Evolutionary conservation across 2,113 vertebrate genomes (phyloP).

Genomic region (Laticauda laticaudata): DNA sequence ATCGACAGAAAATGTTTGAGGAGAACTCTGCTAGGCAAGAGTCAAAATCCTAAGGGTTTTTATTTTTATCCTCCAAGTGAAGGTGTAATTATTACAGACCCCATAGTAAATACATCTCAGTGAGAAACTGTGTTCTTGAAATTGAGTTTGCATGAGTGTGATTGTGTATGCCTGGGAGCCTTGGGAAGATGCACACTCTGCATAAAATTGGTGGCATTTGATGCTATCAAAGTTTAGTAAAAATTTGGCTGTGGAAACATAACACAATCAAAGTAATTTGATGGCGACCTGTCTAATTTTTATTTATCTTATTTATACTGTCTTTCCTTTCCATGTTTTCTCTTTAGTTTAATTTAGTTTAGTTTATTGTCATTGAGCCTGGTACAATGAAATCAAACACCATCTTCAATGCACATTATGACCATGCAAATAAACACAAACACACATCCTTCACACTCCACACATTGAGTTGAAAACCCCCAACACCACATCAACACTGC

Average conservation of each 20-base stretch:
- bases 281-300: background rate
- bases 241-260: conserved; percentile 34
- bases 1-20: conserved; percentile 81
- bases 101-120: conserved; percentile 75
- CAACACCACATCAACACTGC: too few species aligned
- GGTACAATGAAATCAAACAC: too few species aligned
- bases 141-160: background rate
- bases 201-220: conserved; percentile 57
- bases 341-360: background rate
- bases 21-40: conserved; percentile 74
- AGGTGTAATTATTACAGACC: conserved; percentile 75
- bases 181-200: conserved; percentile 27
- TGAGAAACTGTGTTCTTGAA: conserved; percentile 62
- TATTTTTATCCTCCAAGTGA: conserved; percentile 57
- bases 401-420: too few species aligned
- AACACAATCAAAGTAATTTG: conserved; percentile 17
- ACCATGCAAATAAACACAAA: too few species aligned
- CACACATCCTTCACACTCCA: too few species aligned
- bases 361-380: too few species aligned
- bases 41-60: conserved; percentile 75
- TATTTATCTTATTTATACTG: conserved; percentile 33
- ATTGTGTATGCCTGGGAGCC: background rate
- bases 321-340: background rate
- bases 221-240: conserved; percentile 26
- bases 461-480: too few species aligned